A percentile compares a stretch with the other conserved stretches of the same genome.
These are phyloP conservation scores for Trachemys scripta DNA, from an alignment of 2,113 vertebrate species.

Conservation along the genomic window DNA sequence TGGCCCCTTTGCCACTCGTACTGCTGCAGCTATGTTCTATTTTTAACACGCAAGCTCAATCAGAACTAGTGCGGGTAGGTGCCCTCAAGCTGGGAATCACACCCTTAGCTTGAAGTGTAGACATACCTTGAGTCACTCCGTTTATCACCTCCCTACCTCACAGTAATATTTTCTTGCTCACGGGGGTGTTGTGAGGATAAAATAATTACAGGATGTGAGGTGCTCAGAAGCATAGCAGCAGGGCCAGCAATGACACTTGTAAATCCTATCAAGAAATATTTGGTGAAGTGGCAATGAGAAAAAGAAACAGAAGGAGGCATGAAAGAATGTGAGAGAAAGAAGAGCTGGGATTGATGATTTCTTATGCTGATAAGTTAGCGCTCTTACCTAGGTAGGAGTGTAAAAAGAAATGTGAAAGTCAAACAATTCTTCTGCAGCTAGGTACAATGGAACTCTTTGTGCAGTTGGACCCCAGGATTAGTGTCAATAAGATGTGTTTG, in stretches of 20 bases:
- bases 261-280: background rate
- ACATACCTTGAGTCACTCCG: background rate
- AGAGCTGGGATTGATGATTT: rapidly evolving
- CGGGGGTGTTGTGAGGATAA: background rate
- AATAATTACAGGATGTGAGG: background rate
- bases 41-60: background rate
- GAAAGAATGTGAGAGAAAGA: background rate
- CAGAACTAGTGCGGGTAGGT: background rate
- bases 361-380: background rate
- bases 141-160: background rate
- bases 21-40: background rate
- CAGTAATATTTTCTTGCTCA: background rate
- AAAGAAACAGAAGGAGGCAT: background rate
- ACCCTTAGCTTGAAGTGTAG: background rate
- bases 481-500: background rate
- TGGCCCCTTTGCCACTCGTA: background rate
- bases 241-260: background rate
- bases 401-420: background rate
- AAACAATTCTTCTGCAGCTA: background rate
- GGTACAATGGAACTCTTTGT: background rate
- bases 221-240: background rate
- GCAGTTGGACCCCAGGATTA: rapidly evolving
- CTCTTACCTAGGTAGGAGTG: background rate
- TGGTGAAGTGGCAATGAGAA: background rate
- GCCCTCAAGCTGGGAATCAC: background rate